Evolutionary conservation across 2,797 vertebrate species (phyloP), one percentile per base, ranked within the genome.

Genomic region (Buphagus erythrorhynchus): DNA sequence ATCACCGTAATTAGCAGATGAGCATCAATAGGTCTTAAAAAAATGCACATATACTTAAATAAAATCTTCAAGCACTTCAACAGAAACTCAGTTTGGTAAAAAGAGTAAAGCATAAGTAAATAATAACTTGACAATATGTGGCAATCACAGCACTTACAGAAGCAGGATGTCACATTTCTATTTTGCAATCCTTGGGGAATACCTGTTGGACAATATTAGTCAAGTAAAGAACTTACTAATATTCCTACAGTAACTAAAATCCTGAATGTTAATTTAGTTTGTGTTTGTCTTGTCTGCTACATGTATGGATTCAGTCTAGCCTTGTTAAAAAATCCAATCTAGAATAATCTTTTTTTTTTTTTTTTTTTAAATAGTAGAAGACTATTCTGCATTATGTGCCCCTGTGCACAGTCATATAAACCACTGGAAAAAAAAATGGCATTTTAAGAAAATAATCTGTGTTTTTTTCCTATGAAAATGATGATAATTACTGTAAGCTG

Each of bases 401-500:
- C 13, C 15, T 38, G 12, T 15, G 18, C 13, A 25, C 2, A 19
- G 4, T n/a, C 22, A 58, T 13, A 24, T 15, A 71, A 91, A 31
- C 7, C 6, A 40, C 9, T 11, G 14, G 11, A 2, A 36, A 71
- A 46, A 49, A 49, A 75, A 46, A 51, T 1, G 1, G 1, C 10
- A 28, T 43, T 78, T 82, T 13, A 75, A 62, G 9, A 10, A 40
- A 78, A 33, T 55, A 17, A 59, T 54, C 74, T 42, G 0, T 4
- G 40, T 46, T 43, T 78, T 76, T 69, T 83, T 61, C 33, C 19
- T 43, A 1, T 54, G n/a, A 59, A 88, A 66, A 48, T 59, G 3
- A 31, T 22, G 20, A 29, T 28, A 12, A 68, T 40, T 36, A 52
- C 7, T 43, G 5, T 63, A 69, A 67, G 12, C 6, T 81, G 11